A percentile compares a stretch with the other conserved stretches of the same genome.
Conservation (phyloP, 2,888 invertebrate genomes). For the Diploptera punctata region DNA sequence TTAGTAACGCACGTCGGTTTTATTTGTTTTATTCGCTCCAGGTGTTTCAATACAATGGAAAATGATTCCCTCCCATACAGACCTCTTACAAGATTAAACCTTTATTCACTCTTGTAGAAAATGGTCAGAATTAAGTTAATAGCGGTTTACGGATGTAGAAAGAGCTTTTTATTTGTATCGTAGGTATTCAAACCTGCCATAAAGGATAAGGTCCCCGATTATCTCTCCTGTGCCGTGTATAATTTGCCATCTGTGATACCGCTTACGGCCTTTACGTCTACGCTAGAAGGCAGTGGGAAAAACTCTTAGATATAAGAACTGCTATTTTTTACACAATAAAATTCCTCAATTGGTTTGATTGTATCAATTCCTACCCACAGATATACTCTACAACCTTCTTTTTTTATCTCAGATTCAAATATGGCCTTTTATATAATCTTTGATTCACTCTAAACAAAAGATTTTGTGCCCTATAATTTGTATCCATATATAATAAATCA, state of each 20-base stretch:
- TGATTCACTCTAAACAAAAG: neutral
- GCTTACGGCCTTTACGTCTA: constrained; percentile 4
- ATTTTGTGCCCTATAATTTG: constrained; percentile 7
- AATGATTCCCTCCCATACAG: neutral
- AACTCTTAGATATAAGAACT: neutral
- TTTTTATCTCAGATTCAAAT: neutral
- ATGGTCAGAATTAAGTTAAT: constrained; percentile 37
- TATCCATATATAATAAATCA: constrained; percentile 26
- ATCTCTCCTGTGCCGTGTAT: constrained; percentile 19
- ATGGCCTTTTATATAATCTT: neutral
- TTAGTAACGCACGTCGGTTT: too few species aligned
- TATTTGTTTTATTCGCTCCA: constrained; percentile 29
- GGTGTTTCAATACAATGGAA: neutral
- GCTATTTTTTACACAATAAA: constrained; percentile 16
- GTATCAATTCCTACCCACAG: neutral
- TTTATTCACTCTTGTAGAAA: constrained; percentile 29
- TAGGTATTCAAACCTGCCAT: constrained; percentile 3
- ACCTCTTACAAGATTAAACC: constrained; percentile 21
- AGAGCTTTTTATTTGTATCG: constrained; percentile 26
- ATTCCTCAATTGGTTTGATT: constrained; percentile 33
- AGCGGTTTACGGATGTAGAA: constrained; percentile 19
- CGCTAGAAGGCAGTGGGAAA: neutral
- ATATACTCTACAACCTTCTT: neutral
- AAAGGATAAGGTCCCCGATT: constrained; percentile 26
- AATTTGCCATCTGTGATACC: constrained; percentile 36